Percentiles rank a stretch among this genome's conserved stretches.
Evolutionary conservation across 2,113 vertebrate genomes (phyloP).

Genomic region (Pachyramphus minor): DNA sequence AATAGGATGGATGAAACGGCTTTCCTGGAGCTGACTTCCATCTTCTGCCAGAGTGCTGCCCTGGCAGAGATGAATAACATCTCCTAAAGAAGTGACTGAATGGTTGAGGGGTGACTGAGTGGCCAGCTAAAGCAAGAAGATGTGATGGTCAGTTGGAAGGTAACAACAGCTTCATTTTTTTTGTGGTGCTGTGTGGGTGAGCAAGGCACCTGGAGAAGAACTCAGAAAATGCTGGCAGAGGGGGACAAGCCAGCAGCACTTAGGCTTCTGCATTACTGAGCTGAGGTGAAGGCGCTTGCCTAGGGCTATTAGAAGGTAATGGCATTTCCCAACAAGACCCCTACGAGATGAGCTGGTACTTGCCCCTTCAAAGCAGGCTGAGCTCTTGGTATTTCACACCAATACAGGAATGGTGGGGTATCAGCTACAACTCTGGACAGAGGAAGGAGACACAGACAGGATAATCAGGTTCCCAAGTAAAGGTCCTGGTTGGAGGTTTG

Average conservation of each 20-base stretch:
- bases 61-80: fast-evolving
- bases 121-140: not conserved
- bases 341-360: not conserved
- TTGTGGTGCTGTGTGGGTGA: not conserved
- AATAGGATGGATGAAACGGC: not conserved
- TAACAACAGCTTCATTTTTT: not conserved
- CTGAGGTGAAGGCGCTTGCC: fast-evolving
- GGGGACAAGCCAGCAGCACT: not conserved
- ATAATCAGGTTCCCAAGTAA: not conserved
- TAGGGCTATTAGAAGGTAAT: not conserved
- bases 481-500: not conserved
- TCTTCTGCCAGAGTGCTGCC: fast-evolving
- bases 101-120: not conserved
- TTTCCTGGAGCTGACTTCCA: not conserved
- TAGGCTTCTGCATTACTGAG: not conserved
- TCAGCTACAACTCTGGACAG: not conserved
- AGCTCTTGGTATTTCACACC: fast-evolving
- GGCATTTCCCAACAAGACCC: not conserved
- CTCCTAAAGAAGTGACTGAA: not conserved
- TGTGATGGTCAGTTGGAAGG: fast-evolving
- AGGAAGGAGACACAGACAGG: not conserved
- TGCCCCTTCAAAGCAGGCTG: not conserved
- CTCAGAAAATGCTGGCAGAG: not conserved
- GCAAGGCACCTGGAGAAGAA: not conserved
- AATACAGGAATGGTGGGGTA: not conserved